Evolutionary conservation across 2,797 vertebrate genomes (phyloP).

Genomic region (Rhinogobio ventralis): DNA sequence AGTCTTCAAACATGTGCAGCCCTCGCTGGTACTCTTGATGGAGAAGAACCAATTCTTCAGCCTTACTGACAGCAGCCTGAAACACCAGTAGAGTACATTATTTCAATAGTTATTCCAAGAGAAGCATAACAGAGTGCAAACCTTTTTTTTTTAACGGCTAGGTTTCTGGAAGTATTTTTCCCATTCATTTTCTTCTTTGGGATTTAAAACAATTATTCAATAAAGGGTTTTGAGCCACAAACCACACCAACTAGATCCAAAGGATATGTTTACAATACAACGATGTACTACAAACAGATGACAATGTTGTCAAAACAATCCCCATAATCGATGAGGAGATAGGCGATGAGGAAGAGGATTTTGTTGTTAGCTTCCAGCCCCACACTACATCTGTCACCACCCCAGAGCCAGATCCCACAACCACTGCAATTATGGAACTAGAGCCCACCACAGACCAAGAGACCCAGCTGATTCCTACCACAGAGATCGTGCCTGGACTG

Average conservation of each 20-base stretch:
- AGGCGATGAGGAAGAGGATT: too few relatives aligned
- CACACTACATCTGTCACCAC: too few relatives aligned
- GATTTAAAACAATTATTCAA: neutral
- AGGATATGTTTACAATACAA: too few relatives aligned
- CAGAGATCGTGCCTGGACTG: neutral
- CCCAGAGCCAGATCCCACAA: neutral
- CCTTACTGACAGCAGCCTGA: constrained; percentile 87
- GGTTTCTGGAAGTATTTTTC: neutral
- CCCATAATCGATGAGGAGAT: too few relatives aligned
- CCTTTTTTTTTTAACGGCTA: neutral
- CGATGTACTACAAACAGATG: too few relatives aligned
- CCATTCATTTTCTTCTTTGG: neutral
- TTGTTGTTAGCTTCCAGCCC: too few relatives aligned
- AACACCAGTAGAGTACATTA: constrained; percentile 47
- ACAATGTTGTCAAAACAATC: too few relatives aligned
- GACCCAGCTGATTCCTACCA: neutral
- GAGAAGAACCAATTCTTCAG: constrained; percentile 86
- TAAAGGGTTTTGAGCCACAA: constrained; percentile 1
- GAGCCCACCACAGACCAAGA: neutral
- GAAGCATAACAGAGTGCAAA: neutral
- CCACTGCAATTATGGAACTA: neutral
- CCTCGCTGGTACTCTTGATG: constrained; percentile 94
- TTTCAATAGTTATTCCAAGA: neutral
- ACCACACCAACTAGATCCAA: neutral
- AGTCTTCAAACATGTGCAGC: constrained; percentile 90